Base-by-base conservation (phyloP, 2,888 invertebrate species). In the Nesidiocoris tenuis region DNA sequence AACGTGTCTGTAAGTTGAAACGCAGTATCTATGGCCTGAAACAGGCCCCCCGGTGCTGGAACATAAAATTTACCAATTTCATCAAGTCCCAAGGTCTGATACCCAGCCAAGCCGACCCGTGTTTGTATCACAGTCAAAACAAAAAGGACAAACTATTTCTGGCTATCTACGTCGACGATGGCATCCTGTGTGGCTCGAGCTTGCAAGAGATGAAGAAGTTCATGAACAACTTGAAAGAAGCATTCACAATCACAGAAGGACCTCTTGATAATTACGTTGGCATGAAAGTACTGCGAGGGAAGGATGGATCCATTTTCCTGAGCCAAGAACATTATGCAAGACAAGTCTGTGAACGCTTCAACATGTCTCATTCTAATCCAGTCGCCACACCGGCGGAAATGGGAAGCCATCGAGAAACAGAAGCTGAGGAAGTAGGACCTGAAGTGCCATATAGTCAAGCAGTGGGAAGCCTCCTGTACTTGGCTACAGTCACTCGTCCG, bases 1-100 rank as follows among this genome's bases (percentile, higher is more conserved):
- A 72, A 61, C 39, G 39, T 39, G 39, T 72, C 9, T 72, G 72
- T 24, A 72, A 72, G 54, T 61, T 72, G 17, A 22, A 61, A 61
- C 61, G 61, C 61, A 24, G 61, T 39, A 56, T 67, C 22, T 56
- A 67, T 21, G 67, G 56, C 21, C 16, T 67, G 55, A 18, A 21
- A 1, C 67, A 67, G 16, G 18, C 67, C 22, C 54, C 54, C 0
- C 67, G 56, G 1, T 67, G 67, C 17, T 67, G 67, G 67, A 9
- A 67, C 56, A 2, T 55, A 1, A 67, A 67, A 17, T 55, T 67
- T 22, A 55, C 39, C 3, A 1, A 18, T 3, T 17, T 22, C 0
- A 19, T 56, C 1, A 18, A n/a, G 1, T 12, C 39, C 1, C 22
- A 55, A 0, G 22, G 55, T 1, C 18, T 66, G 9, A 39, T 17